Evolutionary conservation across 2,888 invertebrate species (phyloP).

Genomic region (Nysson spinosus): DNA sequence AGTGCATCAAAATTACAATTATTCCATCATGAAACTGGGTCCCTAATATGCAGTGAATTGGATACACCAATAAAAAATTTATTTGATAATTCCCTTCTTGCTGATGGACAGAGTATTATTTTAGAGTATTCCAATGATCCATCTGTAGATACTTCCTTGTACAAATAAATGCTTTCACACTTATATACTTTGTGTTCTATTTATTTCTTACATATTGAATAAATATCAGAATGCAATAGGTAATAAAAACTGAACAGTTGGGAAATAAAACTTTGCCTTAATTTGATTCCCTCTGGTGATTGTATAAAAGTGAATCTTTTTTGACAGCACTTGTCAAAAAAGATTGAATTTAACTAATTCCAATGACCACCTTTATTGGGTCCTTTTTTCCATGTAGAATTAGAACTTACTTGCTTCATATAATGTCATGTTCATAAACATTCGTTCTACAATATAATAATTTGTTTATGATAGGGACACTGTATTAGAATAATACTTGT

Average conservation of each 20-base stretch:
- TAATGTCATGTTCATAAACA: no score
- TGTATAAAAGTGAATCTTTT: background rate
- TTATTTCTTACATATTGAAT: no score
- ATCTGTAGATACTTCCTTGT: slow-evolving; percentile 61
- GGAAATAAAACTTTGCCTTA: no score
- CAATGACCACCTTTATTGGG: no score
- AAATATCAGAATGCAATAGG: no score
- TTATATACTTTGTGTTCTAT: slow-evolving; percentile 6
- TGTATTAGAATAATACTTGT: slow-evolving; percentile 59
- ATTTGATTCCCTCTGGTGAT: slow-evolving; percentile 3
- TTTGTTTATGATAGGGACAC: slow-evolving; percentile 30
- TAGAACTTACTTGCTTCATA: no score
- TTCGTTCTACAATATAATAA: slow-evolving; percentile 10
- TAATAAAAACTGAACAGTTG: no score
- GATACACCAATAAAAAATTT: slow-evolving; percentile 79
- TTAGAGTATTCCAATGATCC: slow-evolving; percentile 79
- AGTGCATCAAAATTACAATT: slow-evolving; percentile 81
- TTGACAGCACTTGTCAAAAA: no score
- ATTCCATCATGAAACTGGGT: slow-evolving; percentile 81
- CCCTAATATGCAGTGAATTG: slow-evolving; percentile 80
- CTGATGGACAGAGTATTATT: slow-evolving; percentile 83
- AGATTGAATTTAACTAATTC: no score
- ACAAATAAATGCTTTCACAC: slow-evolving; percentile 45
- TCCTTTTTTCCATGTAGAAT: no score
- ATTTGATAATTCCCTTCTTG: slow-evolving; percentile 78